phyloP scores from a whole-genome alignment of 1,140 invertebrate species.

The Rhopalosiphum maidis region DNA sequence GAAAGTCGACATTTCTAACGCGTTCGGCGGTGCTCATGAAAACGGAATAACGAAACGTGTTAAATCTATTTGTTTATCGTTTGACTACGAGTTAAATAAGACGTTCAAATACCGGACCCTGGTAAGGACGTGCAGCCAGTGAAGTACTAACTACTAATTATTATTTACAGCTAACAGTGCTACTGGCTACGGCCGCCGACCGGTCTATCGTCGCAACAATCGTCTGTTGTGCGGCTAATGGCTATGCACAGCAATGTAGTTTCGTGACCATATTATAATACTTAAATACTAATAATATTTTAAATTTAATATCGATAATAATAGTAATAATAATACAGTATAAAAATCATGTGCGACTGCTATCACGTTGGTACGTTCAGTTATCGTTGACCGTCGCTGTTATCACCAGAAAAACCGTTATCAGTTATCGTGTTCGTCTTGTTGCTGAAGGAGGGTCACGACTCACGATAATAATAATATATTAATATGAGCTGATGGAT shows the following conservation, averaged over 20 bases:
- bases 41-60: background rate
- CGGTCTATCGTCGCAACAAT: background rate
- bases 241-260: too few species aligned
- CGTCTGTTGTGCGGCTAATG: too few species aligned
- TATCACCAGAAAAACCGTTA: too few species aligned
- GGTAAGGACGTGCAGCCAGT: background rate
- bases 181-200: background rate
- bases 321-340: background rate
- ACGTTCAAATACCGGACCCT: background rate
- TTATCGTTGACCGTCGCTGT: background rate
- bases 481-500: too few species aligned
- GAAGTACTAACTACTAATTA: background rate
- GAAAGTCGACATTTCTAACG: conserved; percentile 19
- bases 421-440: too few species aligned
- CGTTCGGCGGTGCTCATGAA: background rate
- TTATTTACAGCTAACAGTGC: background rate
- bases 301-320: background rate
- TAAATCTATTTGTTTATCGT: too few species aligned
- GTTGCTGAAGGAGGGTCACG: background rate
- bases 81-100: background rate
- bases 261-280: too few species aligned
- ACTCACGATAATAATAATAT: too few species aligned
- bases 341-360: background rate
- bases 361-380: background rate
- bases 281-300: background rate